Base-by-base conservation (phyloP, 2,113 vertebrate genomes). In the Fregata magnificens region DNA sequence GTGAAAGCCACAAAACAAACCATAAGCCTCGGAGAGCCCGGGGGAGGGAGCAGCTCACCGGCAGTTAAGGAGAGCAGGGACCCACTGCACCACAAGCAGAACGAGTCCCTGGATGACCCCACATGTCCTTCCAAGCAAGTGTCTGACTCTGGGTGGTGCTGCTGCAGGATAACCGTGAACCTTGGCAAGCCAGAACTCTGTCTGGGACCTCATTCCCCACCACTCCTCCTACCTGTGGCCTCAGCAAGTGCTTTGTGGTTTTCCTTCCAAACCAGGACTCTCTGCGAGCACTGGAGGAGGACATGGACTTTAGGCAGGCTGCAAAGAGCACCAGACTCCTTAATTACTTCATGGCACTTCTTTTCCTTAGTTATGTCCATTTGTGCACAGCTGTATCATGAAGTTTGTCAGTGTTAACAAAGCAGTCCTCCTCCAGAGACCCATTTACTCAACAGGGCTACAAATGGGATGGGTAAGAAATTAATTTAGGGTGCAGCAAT, bases 271-370 rank as follows among this genome's bases (percentile, higher is more conserved):
- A 78, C 76, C 80, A 15, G 8, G 86, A 24, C 74, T 90, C 59
- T 62, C 38, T 13, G 80, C 50, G 74, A 83, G 88, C 40, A 16
- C 74, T 62, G 66, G 78, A 82, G 77, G 44, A 93, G 72, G 88
- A 94, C 80, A 7, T 49, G 36, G 85, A 72, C 58, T 90, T 80
- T 25, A 96, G 96, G 82, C 83, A 86, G 85, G 92, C 80, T 95
- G 86, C 81, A 72, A 58, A 86, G 93, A 94, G 87, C 93, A 87
- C 67, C 28, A 72, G 92, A 53, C 73, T 95, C 93, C 52, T 89
- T 86, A 92, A 88, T 94, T 67, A 92, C 61, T 67, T 16, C 13
- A 71, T 5, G 3, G 45, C 31, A 31, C 28, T 78, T 59, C 50
- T 85, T 16, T 59, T 91, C 89, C 86, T 38, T 15, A 49, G 74